Evolutionary conservation across 2,113 vertebrate genomes (phyloP).

Genomic region (Carollia perspicillata): DNA sequence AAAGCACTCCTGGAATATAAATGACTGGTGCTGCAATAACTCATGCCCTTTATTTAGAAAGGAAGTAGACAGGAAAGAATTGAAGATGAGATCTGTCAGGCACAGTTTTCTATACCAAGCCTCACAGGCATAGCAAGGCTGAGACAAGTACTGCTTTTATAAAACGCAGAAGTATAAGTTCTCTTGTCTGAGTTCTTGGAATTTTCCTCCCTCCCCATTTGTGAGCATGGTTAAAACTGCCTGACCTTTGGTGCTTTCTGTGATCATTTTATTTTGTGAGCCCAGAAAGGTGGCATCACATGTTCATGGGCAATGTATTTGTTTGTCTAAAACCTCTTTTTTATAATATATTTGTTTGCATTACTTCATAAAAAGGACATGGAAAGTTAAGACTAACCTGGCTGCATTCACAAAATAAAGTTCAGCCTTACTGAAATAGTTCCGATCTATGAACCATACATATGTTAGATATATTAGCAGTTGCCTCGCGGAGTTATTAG

Average conservation of each 20-base stretch:
- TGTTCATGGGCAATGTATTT: background rate
- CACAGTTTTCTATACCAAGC: constrained; percentile 4
- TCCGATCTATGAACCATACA: background rate
- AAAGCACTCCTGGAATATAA: constrained; percentile 44
- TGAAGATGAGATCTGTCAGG: constrained; percentile 33
- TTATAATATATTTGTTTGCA: background rate
- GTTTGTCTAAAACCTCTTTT: background rate
- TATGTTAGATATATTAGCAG: background rate
- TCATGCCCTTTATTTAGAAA: constrained; percentile 35
- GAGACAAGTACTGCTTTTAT: background rate
- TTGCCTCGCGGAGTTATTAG: background rate
- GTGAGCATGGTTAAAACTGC: background rate
- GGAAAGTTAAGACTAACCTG: background rate
- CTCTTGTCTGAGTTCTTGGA: background rate
- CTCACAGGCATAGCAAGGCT: background rate
- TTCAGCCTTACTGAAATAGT: background rate
- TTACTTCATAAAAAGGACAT: background rate
- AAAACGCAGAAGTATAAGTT: background rate
- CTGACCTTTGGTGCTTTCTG: background rate
- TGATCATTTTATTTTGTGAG: background rate
- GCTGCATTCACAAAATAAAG: background rate
- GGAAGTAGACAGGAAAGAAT: constrained; percentile 51
- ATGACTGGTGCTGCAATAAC: background rate
- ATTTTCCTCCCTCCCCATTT: constrained; percentile 10
- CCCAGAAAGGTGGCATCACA: background rate